phyloP scores from a whole-genome alignment of 2,797 vertebrate species.

The Ciconia nigra region DNA sequence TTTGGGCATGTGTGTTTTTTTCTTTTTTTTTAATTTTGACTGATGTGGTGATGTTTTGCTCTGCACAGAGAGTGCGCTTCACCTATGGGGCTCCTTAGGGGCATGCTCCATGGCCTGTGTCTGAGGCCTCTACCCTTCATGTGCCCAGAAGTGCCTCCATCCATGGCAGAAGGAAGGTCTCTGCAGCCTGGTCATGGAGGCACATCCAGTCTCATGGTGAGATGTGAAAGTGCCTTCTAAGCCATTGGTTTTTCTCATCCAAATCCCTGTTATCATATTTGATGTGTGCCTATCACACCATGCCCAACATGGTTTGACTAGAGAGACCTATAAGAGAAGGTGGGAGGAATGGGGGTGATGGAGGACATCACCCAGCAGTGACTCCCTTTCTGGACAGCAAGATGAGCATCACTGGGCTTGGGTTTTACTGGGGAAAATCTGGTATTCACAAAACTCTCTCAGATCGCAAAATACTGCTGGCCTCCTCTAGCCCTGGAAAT shows the following conservation, averaged over 20 bases:
- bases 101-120: neutral
- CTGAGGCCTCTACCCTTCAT: fast-evolving
- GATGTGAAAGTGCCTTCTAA: neutral
- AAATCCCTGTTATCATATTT: neutral
- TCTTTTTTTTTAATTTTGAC: neutral
- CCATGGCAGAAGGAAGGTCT: neutral
- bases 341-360: neutral
- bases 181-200: neutral
- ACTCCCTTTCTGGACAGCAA: neutral
- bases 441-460: neutral
- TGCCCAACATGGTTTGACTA: neutral
- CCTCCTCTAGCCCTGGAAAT: neutral
- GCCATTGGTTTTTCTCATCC: fast-evolving
- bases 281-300: fast-evolving
- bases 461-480: neutral
- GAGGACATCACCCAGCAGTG: neutral
- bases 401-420: neutral
- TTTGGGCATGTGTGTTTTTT: neutral
- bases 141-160: neutral
- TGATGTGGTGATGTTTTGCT: neutral
- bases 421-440: neutral
- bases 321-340: neutral
- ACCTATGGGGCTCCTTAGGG: fast-evolving
- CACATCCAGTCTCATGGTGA: neutral
- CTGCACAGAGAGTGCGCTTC: neutral